These are phyloP conservation scores for Geotrupes spiniger DNA, from an alignment of 2,888 invertebrate species.

Conservation along the genomic window DNA sequence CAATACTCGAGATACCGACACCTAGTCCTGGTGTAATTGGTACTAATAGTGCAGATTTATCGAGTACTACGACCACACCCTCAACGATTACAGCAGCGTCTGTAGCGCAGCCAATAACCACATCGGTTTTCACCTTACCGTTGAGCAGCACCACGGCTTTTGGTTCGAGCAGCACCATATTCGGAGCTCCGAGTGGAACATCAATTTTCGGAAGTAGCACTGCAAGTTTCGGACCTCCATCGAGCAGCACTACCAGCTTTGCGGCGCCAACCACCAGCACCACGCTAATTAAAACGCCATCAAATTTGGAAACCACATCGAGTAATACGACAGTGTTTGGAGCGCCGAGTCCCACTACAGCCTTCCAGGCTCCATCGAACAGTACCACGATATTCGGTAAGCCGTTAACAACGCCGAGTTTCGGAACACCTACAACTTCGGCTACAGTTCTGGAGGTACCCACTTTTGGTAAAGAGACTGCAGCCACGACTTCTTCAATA, in stretches of 20 bases:
- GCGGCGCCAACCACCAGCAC: not conserved
- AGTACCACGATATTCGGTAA: constrained; percentile 9
- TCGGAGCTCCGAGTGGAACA: not conserved
- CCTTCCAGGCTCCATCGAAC: too few relatives aligned
- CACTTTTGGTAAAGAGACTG: constrained; percentile 9
- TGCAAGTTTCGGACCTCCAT: not conserved
- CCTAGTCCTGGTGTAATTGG: constrained; percentile 13
- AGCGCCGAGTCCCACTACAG: too few relatives aligned
- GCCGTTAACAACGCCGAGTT: constrained; percentile 14
- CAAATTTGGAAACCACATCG: not conserved
- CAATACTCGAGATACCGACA: constrained; percentile 2
- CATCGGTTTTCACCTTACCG: too few relatives aligned
- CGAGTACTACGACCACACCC: constrained; percentile 4
- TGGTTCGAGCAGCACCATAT: too few relatives aligned
- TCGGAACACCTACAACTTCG: constrained; percentile 12
- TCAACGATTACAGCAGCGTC: not conserved
- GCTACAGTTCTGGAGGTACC: not conserved
- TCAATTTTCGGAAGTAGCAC: not conserved
- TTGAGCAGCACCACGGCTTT: too few relatives aligned
- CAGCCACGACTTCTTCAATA: constrained; percentile 6
- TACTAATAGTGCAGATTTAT: constrained; percentile 13
- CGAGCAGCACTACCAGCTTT: not conserved
- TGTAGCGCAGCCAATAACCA: not conserved
- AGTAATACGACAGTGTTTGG: too few relatives aligned
- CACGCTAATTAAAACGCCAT: too few relatives aligned